Base-by-base conservation (phyloP, 2,113 vertebrate genomes). In the Rhabdomys dilectus region DNA sequence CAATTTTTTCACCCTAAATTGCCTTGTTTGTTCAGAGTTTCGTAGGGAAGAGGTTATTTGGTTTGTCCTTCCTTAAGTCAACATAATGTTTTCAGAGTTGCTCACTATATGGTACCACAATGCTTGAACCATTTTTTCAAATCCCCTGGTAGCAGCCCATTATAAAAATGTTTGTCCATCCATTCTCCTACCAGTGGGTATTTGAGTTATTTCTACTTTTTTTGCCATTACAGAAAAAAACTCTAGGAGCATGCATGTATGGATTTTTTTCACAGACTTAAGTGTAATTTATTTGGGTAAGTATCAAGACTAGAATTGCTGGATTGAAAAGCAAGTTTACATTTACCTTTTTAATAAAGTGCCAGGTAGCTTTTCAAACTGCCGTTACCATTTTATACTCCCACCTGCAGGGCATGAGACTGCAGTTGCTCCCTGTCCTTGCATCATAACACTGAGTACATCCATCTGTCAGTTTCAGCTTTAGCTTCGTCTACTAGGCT, bases 341-440 rank as follows among this genome's bases (percentile, higher is more conserved):
- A 34, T 66, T 94, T 91, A 89, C 62, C 89, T 82, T 94, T 75
- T 48, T 34, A 76, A 76, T 90, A 94, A 86, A 53, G 7, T 85
- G 36, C 29, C 48, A 89, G 78, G 58, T 53, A 91, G 15, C n/a
- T 84, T 93, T 91, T 85, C 42, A 91, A 39, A 82, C 60, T 72
- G 53, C 6, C 78, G n/a, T 95, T 60, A 19, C 77, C 2, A 26
- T 66, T 78, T 78, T 85, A n/a, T 66, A 53, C 4, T 66, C 29
- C 48, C 19, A 88, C 45, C 26, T 84, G 9, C 19, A 84, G 78
- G 29, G 8, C 34, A 26, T 13, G 56, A 96, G 53, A 80, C 36
- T 88, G 24, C 13, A 15, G 1, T 72, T 31, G 73, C 42, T 88
- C 76, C 34, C 19, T 22, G 15, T 73, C n/a, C 70, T 84, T 45